phyloP scores from a whole-genome alignment of 1,140 invertebrate genomes.

The Helicoverpa zea region DNA sequence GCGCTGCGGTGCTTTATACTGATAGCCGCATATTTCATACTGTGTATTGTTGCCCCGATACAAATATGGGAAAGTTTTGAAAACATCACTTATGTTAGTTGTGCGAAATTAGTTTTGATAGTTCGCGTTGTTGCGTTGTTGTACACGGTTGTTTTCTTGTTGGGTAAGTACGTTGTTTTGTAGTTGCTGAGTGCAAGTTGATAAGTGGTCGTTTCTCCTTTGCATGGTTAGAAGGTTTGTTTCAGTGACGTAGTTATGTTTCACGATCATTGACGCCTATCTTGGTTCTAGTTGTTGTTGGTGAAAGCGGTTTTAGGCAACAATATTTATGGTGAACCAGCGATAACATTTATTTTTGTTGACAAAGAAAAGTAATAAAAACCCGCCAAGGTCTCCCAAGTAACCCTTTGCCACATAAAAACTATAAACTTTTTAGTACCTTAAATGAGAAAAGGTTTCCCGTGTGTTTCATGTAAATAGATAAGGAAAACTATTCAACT shows the following conservation, averaged over 20 bases:
- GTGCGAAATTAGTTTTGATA: conserved; percentile 32
- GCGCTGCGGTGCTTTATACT: conserved; percentile 36
- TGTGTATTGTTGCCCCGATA: conserved; percentile 45
- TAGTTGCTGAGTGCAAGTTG: not conserved
- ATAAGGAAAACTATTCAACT: conserved; percentile 41
- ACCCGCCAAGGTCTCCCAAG: conserved; percentile 2
- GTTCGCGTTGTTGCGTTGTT: conserved; percentile 9
- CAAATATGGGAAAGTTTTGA: conserved; percentile 43
- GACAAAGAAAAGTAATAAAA: conserved; percentile 31
- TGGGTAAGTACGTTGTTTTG: not conserved
- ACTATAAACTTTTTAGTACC: conserved; percentile 43
- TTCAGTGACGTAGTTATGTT: too few species aligned
- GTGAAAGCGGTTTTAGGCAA: too few species aligned
- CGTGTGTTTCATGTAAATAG: conserved; percentile 37
- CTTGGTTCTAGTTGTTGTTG: too few species aligned
- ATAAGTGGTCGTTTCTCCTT: too few species aligned
- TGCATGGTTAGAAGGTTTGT: too few species aligned
- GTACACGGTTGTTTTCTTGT: not conserved
- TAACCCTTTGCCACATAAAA: conserved; percentile 24
- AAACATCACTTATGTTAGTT: conserved; percentile 38
- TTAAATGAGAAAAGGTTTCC: conserved; percentile 40
- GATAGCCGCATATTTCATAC: conserved; percentile 47
- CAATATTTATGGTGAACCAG: not conserved
- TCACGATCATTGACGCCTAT: too few species aligned
- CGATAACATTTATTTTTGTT: conserved; percentile 3